These are phyloP conservation scores for Theocolax elegans DNA, from an alignment of 1,140 invertebrate genomes.

Conservation along the genomic window DNA sequence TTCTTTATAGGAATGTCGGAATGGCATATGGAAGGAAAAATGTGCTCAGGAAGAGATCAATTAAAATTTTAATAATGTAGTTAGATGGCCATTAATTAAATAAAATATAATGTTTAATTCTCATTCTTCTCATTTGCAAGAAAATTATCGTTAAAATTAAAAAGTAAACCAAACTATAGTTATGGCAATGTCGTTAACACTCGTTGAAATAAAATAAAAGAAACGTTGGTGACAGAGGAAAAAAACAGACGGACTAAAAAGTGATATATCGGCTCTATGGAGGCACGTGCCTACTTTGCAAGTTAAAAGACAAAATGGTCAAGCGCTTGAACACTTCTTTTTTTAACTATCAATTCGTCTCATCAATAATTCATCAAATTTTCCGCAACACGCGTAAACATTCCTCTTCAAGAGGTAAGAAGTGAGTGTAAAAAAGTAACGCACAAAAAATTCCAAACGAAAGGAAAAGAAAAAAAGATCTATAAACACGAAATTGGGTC, in stretches of 20 bases:
- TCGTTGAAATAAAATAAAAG: neutral
- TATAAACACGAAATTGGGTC: slow-evolving; percentile 5
- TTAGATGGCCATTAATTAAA: too few species aligned
- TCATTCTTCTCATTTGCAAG: too few species aligned
- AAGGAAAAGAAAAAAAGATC: neutral
- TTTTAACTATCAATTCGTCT: slow-evolving; percentile 29
- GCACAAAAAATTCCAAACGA: neutral
- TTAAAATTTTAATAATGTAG: too few species aligned
- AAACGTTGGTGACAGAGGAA: slow-evolving; percentile 7
- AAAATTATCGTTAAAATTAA: too few species aligned
- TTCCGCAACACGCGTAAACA: slow-evolving; percentile 34
- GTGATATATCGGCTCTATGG: slow-evolving; percentile 17
- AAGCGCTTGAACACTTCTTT: slow-evolving; percentile 1
- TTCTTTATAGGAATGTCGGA: too few species aligned
- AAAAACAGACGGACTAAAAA: slow-evolving; percentile 20
- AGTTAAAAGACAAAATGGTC: slow-evolving; percentile 36
- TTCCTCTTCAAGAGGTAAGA: neutral
- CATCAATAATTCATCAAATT: slow-evolving; percentile 40
- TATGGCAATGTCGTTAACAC: neutral
- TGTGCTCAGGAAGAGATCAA: too few species aligned
- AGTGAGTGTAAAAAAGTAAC: neutral
- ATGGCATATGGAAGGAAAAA: too few species aligned
- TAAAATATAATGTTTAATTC: too few species aligned
- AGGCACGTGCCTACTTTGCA: slow-evolving; percentile 35
- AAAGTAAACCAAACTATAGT: too few species aligned